Conservation (phyloP, 2,797 vertebrate species). For the Gymnothorax javanicus region DNA sequence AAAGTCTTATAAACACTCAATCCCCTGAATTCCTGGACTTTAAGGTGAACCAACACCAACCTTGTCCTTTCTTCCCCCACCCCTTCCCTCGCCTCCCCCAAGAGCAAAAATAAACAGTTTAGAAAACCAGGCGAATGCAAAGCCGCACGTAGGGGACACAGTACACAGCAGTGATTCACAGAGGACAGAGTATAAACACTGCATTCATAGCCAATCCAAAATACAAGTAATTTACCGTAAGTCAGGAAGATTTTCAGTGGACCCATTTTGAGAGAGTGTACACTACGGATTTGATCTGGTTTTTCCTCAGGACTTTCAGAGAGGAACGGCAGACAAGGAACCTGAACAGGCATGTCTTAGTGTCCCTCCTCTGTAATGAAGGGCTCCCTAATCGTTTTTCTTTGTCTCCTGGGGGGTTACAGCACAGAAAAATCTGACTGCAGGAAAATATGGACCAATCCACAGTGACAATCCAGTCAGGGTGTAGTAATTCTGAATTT, state of each 20-base stretch:
- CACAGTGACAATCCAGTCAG: too few species aligned
- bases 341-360: slow-evolving; percentile 1
- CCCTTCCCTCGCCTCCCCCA: slow-evolving; percentile 5
- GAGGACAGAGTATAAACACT: not conserved
- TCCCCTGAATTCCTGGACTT: slow-evolving; percentile 15
- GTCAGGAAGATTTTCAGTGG: slow-evolving; percentile 23
- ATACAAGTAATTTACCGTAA: slow-evolving; percentile 24
- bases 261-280: not conserved
- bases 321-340: slow-evolving; percentile 14
- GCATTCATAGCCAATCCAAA: slow-evolving; percentile 6
- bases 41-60: slow-evolving; percentile 30
- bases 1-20: slow-evolving; percentile 28
- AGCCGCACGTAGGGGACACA: not conserved
- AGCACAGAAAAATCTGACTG: not conserved
- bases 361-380: not conserved
- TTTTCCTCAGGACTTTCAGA: not conserved
- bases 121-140: slow-evolving; percentile 23
- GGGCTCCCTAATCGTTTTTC: not conserved
- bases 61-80: not conserved
- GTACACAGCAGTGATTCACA: slow-evolving; percentile 27
- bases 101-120: slow-evolving; percentile 32
- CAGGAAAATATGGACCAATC: too few species aligned
- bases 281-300: not conserved
- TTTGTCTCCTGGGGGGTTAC: not conserved
- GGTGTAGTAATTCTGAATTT: too few species aligned